Evolutionary conservation across 2,888 invertebrate genomes (phyloP), one percentile per base, ranked within the genome.

Genomic region (Drosophila kuntzei): DNA sequence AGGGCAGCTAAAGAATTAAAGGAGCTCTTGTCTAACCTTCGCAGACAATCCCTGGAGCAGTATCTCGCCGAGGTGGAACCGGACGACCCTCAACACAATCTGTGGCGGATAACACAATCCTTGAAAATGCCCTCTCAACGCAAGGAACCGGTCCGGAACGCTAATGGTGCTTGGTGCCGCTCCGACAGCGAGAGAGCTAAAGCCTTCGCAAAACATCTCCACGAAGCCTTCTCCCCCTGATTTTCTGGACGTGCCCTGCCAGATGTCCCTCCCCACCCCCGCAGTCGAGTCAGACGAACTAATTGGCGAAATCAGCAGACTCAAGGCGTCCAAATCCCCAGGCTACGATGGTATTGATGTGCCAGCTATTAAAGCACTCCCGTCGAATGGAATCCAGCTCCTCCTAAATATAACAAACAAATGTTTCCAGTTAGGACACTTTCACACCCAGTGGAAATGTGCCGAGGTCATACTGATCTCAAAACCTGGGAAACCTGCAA

Each of bases 241-340:
- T 1, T 39, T 20, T 2, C 41, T n/a, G 11, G 41, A n/a, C 3
- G 41, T 12, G 0, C 41, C 7, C 12, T n/a, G 2, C 7, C 41
- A 7, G 20, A n/a, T 20, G 41, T 2, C 20, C 1, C 41, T 7
- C 6, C n/a, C 41, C 0, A 41, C 22, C 20, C 20, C 39, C 11
- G 18, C 18, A 9, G n/a, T n/a, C 2, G 39, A 39, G 11, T 1
- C 3, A 3, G 39, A 39, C 3, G 39, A 39, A 3, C 18, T 39
- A 20, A 18, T 12, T 18, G 12, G 1, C 3, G 41, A 41, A 41
- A 41, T 41, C 0, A 11, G 20, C 11, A 41, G 2, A 41, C 39
- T 41, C 39, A 34, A 34, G n/a, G 34, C 34, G 6, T 41, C 12
- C 39, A 41, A 41, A 6, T 41, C 41, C 12, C 41, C 41, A 2